These are phyloP conservation scores for Equus przewalskii DNA, from an alignment of 2,113 vertebrate genomes.

Conservation along the genomic window DNA sequence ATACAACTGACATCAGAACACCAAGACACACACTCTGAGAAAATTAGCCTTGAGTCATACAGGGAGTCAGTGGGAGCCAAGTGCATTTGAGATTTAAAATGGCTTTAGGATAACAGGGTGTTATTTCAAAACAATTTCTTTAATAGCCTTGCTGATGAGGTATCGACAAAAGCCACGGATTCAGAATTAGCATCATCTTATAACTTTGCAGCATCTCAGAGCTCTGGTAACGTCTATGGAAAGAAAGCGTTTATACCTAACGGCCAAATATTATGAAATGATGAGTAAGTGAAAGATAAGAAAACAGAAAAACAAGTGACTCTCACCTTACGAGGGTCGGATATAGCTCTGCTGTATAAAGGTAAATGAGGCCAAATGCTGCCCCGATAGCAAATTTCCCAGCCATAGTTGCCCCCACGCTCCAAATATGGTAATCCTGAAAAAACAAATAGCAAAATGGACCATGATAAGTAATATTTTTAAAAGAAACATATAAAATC, in stretches of 20 bases:
- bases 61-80: neutral
- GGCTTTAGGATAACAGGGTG: neutral
- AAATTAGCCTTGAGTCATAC: neutral
- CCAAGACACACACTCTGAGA: neutral
- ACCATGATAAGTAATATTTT: neutral
- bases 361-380: slow-evolving; percentile 95
- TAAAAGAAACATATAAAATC: neutral
- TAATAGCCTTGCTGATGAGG: neutral
- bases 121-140: slow-evolving; percentile 28
- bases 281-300: neutral
- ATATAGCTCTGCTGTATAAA: slow-evolving; percentile 97
- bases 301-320: neutral
- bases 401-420: slow-evolving; percentile 90
- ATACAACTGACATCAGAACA: neutral
- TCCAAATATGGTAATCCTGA: slow-evolving; percentile 83
- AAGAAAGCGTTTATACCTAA: neutral
- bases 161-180: neutral
- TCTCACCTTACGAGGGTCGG: slow-evolving; percentile 95
- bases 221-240: neutral
- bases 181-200: neutral
- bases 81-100: neutral
- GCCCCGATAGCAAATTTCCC: slow-evolving; percentile 95
- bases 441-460: slow-evolving; percentile 66
- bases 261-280: neutral
- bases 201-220: neutral